phyloP scores from a whole-genome alignment of 2,113 vertebrate species.

The Stegastes partitus region DNA sequence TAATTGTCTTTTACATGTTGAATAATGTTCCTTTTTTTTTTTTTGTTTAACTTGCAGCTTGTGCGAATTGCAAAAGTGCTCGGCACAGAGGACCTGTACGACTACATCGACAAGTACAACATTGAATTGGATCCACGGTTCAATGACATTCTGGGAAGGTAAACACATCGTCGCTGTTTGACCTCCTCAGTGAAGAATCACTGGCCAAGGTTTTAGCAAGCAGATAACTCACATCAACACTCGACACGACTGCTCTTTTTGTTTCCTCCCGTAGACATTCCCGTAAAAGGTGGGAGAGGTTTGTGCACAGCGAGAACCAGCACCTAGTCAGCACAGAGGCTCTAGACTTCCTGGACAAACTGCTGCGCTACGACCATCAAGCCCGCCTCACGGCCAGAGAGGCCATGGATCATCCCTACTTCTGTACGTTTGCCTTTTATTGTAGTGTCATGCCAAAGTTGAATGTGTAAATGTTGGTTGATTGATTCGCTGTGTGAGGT shows the following conservation, averaged over 20 bases:
- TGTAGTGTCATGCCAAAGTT: neutral
- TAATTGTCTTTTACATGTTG: neutral
- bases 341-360: conserved; percentile 89
- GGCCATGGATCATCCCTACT: conserved; percentile 91
- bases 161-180: neutral
- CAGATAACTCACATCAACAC: neutral
- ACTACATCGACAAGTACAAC: conserved; percentile 89
- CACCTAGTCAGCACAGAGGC: conserved; percentile 90
- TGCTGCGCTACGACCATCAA: conserved; percentile 91
- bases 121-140: conserved; percentile 87
- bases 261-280: conserved; percentile 79
- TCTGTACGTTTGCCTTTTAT: conserved; percentile 81
- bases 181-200: neutral
- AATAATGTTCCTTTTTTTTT: neutral
- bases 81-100: conserved; percentile 86
- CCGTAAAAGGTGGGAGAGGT: conserved; percentile 90
- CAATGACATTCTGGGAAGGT: conserved; percentile 88
- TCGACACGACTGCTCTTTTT: neutral
- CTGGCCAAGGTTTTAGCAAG: neutral
- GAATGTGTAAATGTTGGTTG: neutral
- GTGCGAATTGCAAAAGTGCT: conserved; percentile 87
- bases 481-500: neutral
- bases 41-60: conserved; percentile 64
- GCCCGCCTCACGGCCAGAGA: conserved; percentile 88
- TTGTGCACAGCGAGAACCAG: conserved; percentile 91